Percentiles rank a stretch among this genome's conserved stretches.
phyloP scores from a whole-genome alignment of 2,113 vertebrate species.

The Erpornis zantholeuca region DNA sequence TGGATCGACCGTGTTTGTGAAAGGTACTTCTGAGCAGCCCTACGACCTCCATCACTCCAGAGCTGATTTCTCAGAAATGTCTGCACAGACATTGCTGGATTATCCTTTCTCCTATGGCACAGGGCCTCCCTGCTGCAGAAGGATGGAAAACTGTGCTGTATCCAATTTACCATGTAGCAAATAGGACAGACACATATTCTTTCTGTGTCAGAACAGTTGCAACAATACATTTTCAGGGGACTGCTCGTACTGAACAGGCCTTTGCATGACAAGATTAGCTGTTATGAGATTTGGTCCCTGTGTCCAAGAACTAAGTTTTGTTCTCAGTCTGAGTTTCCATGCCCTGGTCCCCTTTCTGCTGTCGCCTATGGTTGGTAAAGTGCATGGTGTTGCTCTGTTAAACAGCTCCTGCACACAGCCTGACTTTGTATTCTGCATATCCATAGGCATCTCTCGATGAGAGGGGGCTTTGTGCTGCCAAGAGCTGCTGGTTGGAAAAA shows the following conservation, averaged over 20 bases:
- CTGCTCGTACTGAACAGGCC: background rate
- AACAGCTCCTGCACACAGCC: conserved; percentile 57
- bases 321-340: conserved; percentile 11
- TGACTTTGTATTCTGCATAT: conserved; percentile 56
- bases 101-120: background rate
- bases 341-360: background rate
- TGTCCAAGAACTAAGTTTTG: conserved; percentile 27
- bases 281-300: background rate
- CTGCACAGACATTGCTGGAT: background rate
- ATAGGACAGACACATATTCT: background rate
- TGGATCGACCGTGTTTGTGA: accelerated
- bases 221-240: background rate
- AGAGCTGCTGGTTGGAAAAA: conserved; percentile 35
- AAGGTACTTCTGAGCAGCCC: background rate
- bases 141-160: background rate
- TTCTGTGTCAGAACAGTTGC: background rate
- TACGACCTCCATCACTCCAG: background rate
- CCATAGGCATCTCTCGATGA: conserved; percentile 42
- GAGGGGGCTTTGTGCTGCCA: conserved; percentile 67
- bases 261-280: conserved; percentile 6
- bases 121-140: background rate
- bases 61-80: background rate
- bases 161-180: background rate
- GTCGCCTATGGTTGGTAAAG: background rate
- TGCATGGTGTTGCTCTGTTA: conserved; percentile 26